Conservation (phyloP, 2,888 invertebrate species). For the Sylvicola cinctus region DNA sequence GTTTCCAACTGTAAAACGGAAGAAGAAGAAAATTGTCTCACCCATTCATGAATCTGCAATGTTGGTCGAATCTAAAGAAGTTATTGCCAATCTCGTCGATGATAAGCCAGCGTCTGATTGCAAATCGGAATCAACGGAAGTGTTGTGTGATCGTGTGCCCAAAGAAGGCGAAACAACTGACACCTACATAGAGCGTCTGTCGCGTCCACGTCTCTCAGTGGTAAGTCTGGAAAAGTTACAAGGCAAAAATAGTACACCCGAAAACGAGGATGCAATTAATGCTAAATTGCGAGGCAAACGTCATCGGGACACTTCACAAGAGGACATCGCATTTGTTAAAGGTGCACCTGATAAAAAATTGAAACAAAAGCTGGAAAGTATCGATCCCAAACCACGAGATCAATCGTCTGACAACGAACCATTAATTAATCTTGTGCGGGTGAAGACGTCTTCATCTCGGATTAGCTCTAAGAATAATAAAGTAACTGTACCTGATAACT, state of each 20-base stretch:
- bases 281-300: not conserved
- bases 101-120: conserved; percentile 2
- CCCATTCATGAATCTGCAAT: conserved; percentile 6
- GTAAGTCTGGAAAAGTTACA: conserved; percentile 39
- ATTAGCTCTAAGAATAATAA: no score
- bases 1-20: conserved; percentile 65
- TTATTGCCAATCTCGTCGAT: conserved; percentile 6
- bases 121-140: no score
- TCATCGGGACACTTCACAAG: not conserved
- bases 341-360: not conserved
- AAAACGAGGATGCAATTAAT: not conserved
- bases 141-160: conserved; percentile 41
- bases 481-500: no score
- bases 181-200: conserved; percentile 40
- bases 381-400: conserved; percentile 1
- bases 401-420: conserved; percentile 4
- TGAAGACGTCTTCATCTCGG: no score
- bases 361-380: no score
- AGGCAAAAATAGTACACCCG: conserved; percentile 21
- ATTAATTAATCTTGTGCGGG: conserved; percentile 2
- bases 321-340: not conserved
- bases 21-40: conserved; percentile 35
- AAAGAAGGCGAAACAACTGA: conserved; percentile 45
- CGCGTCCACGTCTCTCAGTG: conserved; percentile 33
- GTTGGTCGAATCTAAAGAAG: conserved; percentile 7